Conservation (phyloP, 2,888 invertebrate genomes). For the Stomorhina lunata region DNA sequence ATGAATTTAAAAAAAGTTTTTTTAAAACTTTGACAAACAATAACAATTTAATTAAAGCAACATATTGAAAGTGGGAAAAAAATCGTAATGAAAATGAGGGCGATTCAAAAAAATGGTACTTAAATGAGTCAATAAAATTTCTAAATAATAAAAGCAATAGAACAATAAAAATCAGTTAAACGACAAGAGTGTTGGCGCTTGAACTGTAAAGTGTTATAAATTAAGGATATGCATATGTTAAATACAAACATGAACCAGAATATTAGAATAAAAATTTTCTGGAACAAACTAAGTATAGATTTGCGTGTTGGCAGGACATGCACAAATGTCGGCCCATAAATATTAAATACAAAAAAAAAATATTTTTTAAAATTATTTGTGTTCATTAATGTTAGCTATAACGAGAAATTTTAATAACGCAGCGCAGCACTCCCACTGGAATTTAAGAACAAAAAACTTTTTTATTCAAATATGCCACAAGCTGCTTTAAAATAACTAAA, state of each 20-base stretch:
- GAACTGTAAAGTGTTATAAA: not conserved
- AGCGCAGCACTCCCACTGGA: not conserved
- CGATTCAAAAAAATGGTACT: not conserved
- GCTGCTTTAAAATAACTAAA: not conserved
- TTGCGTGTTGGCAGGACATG: constrained; percentile 29
- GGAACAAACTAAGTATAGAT: constrained; percentile 6
- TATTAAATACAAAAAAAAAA: not conserved
- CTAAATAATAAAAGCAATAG: not conserved
- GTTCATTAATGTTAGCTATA: not conserved
- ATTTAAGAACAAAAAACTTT: not conserved
- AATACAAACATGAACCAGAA: not conserved
- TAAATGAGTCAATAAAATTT: not conserved
- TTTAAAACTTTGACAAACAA: not conserved
- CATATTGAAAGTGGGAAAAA: not conserved
- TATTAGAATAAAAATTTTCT: not conserved
- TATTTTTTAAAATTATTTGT: not conserved
- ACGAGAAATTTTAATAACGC: not conserved
- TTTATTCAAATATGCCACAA: not conserved
- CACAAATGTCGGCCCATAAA: not conserved
- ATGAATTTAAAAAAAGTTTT: not conserved
- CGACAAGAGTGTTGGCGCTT: not conserved
- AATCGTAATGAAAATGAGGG: not conserved
- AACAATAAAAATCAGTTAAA: not conserved
- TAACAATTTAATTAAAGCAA: not conserved
- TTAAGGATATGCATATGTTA: not conserved